phyloP scores from a whole-genome alignment of 53 echinoderm and acorn worm genomes.

The Stichopus horrens region DNA sequence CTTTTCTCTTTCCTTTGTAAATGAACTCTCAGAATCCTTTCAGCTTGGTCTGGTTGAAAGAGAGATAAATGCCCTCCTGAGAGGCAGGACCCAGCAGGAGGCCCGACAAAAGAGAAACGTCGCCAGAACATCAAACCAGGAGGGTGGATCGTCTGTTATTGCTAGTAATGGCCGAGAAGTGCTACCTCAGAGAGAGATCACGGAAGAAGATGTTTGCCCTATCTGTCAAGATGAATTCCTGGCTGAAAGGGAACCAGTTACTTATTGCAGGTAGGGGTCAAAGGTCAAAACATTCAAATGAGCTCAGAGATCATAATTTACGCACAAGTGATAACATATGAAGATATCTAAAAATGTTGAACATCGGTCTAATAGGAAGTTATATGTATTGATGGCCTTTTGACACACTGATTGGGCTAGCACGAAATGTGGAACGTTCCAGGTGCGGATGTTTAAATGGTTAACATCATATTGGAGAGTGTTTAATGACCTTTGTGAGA shows the following conservation, averaged over 20 bases:
- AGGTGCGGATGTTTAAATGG: no score
- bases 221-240: conserved; percentile 97
- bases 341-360: no score
- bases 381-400: no score
- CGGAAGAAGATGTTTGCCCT: conserved; percentile 92
- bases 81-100: conserved; percentile 62
- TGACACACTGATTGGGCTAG: no score
- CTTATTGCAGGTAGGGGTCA: conserved; percentile 81
- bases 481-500: no score
- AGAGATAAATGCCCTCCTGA: conserved; percentile 93
- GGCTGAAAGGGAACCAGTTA: conserved; percentile 84
- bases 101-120: conserved; percentile 10
- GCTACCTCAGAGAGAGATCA: conserved; percentile 80
- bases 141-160: not conserved
- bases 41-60: conserved; percentile 91
- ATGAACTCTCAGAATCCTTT: conserved; percentile 61
- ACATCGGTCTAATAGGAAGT: no score
- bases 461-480: no score
- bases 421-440: no score
- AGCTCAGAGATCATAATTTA: no score
- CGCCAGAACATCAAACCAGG: not conserved
- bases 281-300: not conserved
- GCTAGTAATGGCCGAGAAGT: conserved; percentile 59
- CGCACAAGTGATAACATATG: no score
- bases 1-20: not conserved